A percentile compares a stretch with the other conserved stretches of the same genome.
phyloP scores from a whole-genome alignment of 2,797 vertebrate genomes.

The Cynodonichthys magdalenae region DNA sequence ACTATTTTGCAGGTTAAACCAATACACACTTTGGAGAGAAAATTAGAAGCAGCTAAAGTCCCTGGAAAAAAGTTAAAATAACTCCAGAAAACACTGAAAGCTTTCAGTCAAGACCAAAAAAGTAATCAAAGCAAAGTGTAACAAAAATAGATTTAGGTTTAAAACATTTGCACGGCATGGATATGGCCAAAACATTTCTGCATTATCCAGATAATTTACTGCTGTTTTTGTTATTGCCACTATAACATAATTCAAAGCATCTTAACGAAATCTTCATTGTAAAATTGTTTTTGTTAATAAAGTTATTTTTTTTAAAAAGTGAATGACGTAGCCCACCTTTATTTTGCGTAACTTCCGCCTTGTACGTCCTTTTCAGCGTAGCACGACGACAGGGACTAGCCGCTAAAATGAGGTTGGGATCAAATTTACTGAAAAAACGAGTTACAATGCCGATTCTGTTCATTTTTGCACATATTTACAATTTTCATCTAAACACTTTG shows the following conservation, averaged over 20 bases:
- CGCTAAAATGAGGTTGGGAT: conserved; percentile 78
- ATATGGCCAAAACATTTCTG: neutral
- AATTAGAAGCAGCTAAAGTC: no score
- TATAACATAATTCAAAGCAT: no score
- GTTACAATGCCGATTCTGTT: fast-evolving
- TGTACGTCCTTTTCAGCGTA: conserved; percentile 74
- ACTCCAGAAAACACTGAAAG: no score
- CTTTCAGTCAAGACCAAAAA: no score
- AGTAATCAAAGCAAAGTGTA: no score
- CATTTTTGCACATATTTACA: fast-evolving
- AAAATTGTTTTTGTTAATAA: neutral
- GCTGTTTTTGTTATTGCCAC: no score
- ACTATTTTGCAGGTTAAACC: no score
- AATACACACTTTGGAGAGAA: no score
- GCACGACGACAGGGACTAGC: conserved; percentile 39
- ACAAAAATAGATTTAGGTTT: neutral
- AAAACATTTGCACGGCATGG: neutral
- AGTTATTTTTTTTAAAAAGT: fast-evolving
- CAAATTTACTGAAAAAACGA: fast-evolving
- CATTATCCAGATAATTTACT: neutral
- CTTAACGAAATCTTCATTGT: no score
- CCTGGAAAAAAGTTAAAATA: no score
- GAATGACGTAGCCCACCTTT: conserved; percentile 30
- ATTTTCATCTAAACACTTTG: fast-evolving
- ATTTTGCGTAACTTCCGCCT: conserved; percentile 68